A percentile compares a stretch with the other conserved stretches of the same genome.
These are phyloP conservation scores for Leptinotarsa rubiginosa DNA, from an alignment of 2,888 invertebrate species.

Conservation along the genomic window DNA sequence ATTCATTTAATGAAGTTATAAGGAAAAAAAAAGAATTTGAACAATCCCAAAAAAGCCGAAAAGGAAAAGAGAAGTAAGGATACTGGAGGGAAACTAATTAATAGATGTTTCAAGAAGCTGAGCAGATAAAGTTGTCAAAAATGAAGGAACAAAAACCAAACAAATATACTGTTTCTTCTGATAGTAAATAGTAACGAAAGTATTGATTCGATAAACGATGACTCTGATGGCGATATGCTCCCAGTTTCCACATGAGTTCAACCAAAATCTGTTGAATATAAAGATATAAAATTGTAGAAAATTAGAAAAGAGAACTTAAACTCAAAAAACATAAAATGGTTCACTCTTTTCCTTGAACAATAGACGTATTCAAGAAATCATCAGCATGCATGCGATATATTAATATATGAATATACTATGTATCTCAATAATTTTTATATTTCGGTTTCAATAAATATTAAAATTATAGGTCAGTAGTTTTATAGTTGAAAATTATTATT, in stretches of 20 bases:
- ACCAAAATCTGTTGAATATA: slow-evolving; percentile 19
- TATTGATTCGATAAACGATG: no score
- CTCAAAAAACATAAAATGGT: slow-evolving; percentile 22
- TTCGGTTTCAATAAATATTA: slow-evolving; percentile 21
- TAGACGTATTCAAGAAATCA: slow-evolving; percentile 26
- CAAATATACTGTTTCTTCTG: background rate
- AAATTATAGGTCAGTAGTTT: slow-evolving; percentile 11
- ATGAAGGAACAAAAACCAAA: slow-evolving; percentile 6
- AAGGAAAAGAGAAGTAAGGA: no score
- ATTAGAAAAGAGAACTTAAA: slow-evolving; percentile 12
- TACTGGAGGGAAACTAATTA: no score
- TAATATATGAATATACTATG: background rate
- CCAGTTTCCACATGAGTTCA: slow-evolving; percentile 10
- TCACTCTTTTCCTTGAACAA: slow-evolving; percentile 26
- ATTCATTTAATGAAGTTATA: no score
- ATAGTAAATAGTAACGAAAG: no score
- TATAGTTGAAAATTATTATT: background rate
- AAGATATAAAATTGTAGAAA: slow-evolving; percentile 19
- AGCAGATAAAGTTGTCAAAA: background rate
- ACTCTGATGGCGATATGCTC: background rate
- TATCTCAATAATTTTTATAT: slow-evolving; percentile 5
- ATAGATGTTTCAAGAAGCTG: no score
- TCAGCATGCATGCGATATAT: background rate
- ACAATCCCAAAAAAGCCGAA: no score
- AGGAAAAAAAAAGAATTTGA: no score